phyloP scores from a whole-genome alignment of 2,797 vertebrate genomes.

The Ataeniobius toweri region DNA sequence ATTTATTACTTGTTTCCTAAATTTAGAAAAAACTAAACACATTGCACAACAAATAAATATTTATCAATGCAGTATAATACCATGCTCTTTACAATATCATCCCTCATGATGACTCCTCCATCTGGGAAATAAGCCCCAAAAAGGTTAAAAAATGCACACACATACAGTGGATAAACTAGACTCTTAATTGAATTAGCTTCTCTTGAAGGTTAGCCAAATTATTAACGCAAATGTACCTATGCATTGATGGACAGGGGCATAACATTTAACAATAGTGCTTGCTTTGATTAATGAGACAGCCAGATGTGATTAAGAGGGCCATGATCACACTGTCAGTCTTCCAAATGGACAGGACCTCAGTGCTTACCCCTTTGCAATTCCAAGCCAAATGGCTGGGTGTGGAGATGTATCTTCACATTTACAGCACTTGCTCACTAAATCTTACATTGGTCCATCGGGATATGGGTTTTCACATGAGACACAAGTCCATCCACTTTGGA shows the following conservation, averaged over 20 bases:
- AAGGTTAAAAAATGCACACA: neutral
- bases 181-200: conserved; percentile 48
- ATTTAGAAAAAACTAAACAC: neutral
- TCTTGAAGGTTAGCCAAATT: conserved; percentile 80
- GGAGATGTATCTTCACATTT: conserved; percentile 70
- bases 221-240: conserved; percentile 71
- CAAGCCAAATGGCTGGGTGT: conserved; percentile 73
- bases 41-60: neutral
- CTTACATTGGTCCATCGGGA: conserved; percentile 63
- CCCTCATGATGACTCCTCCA: neutral
- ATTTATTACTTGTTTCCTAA: neutral
- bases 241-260: conserved; percentile 67
- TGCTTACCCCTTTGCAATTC: conserved; percentile 63
- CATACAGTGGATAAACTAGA: conserved; percentile 20
- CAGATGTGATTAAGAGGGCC: conserved; percentile 77
- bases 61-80: neutral
- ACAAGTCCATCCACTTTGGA: conserved; percentile 66
- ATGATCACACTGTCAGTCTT: conserved; percentile 82
- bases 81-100: neutral
- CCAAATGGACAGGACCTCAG: conserved; percentile 78
- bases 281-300: conserved; percentile 77
- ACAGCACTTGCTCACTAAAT: conserved; percentile 80
- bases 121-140: neutral
- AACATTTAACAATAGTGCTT: conserved; percentile 75
- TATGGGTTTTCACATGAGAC: conserved; percentile 66